phyloP scores from a whole-genome alignment of 2,888 invertebrate genomes.

The Gastrophysa polygoni region DNA sequence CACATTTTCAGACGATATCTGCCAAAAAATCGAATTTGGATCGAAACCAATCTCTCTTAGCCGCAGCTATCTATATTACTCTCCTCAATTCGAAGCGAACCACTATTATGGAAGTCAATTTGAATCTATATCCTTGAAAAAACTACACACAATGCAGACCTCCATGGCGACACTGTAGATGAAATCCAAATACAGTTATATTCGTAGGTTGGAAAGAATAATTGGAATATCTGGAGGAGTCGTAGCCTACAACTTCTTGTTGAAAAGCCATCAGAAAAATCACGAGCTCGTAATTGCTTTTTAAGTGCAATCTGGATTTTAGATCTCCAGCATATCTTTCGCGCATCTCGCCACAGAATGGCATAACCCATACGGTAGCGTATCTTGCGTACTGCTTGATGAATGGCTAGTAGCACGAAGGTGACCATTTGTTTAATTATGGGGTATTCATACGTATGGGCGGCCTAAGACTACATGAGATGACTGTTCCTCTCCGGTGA shows the following conservation, averaged over 20 bases:
- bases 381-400: constrained; percentile 42
- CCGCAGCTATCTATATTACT: no score
- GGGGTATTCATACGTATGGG: neutral
- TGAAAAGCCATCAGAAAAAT: constrained; percentile 1
- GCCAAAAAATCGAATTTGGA: no score
- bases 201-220: neutral
- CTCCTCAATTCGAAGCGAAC: no score
- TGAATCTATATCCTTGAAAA: no score
- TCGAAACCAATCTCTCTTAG: no score
- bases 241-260: neutral
- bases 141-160: no score
- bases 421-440: constrained; percentile 41
- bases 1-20: no score
- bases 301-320: constrained; percentile 40
- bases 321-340: constrained; percentile 37
- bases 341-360: constrained; percentile 34
- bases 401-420: constrained; percentile 41
- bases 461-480: neutral
- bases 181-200: no score
- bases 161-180: no score
- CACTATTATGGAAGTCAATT: no score
- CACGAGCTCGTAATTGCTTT: constrained; percentile 38
- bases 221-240: neutral
- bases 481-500: neutral
- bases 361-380: constrained; percentile 42